Evolutionary conservation across 2,888 invertebrate species (phyloP).

Genomic region (Brachylomia viminalis): DNA sequence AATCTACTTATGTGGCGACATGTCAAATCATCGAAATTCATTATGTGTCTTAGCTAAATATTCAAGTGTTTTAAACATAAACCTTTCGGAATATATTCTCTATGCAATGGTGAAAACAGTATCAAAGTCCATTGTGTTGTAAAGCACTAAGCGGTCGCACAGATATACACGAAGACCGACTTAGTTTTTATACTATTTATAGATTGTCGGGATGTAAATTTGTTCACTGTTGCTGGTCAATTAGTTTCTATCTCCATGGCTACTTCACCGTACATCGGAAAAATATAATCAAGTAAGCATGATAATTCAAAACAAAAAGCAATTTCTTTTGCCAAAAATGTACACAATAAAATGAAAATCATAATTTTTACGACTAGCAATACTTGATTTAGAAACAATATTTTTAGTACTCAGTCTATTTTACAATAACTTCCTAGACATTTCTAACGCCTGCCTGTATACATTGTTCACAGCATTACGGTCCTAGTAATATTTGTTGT

Average conservation of each 20-base stretch:
- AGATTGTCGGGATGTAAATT: background rate
- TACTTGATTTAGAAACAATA: conserved; percentile 16
- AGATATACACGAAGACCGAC: too few relatives aligned
- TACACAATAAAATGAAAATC: background rate
- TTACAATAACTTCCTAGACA: background rate
- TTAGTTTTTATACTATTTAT: background rate
- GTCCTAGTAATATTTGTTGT: background rate
- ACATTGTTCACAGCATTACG: background rate
- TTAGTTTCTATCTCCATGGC: background rate
- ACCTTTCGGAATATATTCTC: background rate
- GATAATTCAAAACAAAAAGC: background rate
- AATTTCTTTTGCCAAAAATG: background rate
- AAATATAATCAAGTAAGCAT: background rate
- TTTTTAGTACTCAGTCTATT: background rate
- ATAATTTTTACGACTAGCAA: conserved; percentile 5
- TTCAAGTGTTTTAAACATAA: background rate
- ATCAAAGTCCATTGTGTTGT: background rate
- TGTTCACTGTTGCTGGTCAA: too few relatives aligned
- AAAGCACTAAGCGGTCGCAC: background rate
- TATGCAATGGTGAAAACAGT: background rate
- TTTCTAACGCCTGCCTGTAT: background rate
- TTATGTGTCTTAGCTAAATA: background rate
- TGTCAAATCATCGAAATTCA: background rate
- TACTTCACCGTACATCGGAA: background rate
- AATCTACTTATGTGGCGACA: background rate